A percentile compares a stretch with the other conserved stretches of the same genome.
phyloP scores from a whole-genome alignment of 2,113 vertebrate species.

The Otocyon megalotis region DNA sequence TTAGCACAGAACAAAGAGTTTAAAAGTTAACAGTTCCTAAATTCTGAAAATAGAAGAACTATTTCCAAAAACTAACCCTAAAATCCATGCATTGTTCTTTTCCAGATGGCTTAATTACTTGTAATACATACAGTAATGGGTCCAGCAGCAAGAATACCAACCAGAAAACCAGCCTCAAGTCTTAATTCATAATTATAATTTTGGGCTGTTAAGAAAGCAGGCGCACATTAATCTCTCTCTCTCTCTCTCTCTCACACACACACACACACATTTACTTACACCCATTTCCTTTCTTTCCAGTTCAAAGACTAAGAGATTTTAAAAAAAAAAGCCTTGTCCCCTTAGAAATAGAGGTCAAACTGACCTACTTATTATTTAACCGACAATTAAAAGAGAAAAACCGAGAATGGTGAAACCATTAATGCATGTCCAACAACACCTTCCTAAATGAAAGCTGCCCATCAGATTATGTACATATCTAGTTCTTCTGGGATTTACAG shows the following conservation, averaged over 20 bases:
- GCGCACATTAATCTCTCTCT: background rate
- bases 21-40: background rate
- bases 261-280: background rate
- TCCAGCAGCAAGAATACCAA: background rate
- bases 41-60: conserved; percentile 10
- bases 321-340: background rate
- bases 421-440: background rate
- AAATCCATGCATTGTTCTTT: background rate
- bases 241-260: background rate
- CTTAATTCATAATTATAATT: background rate
- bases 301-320: conserved; percentile 32
- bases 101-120: background rate
- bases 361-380: background rate
- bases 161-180: background rate
- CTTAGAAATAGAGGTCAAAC: background rate
- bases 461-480: background rate
- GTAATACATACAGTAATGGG: background rate
- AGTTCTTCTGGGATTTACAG: background rate
- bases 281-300: background rate
- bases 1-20: background rate
- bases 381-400: background rate
- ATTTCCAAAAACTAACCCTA: background rate
- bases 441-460: background rate
- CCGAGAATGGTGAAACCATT: background rate
- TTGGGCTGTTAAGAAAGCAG: background rate